These are phyloP conservation scores for Microtus oregoni DNA, from an alignment of 2,113 vertebrate genomes.

Conservation along the genomic window DNA sequence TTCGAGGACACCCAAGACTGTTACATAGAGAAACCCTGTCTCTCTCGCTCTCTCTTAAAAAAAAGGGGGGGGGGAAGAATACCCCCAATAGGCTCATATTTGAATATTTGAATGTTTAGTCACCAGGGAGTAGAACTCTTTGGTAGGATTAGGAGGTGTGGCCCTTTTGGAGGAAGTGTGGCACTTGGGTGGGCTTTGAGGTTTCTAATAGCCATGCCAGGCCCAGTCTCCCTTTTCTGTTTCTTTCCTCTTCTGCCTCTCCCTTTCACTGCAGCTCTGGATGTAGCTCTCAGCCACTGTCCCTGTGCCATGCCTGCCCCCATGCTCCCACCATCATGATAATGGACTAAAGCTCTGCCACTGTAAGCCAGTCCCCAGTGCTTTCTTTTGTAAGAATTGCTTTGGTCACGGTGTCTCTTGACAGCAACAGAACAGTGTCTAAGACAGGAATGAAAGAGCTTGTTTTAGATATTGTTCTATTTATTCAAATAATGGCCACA, in stretches of 20 bases:
- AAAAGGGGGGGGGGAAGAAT: not conserved
- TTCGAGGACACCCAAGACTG: too few species aligned
- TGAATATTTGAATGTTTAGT: not conserved
- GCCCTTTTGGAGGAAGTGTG: not conserved
- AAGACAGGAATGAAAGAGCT: not conserved
- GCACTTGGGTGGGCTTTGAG: not conserved
- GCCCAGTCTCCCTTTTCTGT: not conserved
- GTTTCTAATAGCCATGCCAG: not conserved
- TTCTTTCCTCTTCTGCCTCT: not conserved
- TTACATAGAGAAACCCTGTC: not conserved
- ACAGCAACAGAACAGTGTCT: not conserved
- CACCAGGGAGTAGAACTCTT: not conserved
- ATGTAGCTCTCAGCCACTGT: not conserved
- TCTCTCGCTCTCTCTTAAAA: too few species aligned
- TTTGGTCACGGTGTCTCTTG: not conserved
- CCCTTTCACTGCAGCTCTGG: not conserved
- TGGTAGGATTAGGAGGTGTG: not conserved
- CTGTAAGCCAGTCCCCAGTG: not conserved
- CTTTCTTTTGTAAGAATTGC: not conserved
- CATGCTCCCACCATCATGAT: not conserved
- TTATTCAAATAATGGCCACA: conserved; percentile 21
- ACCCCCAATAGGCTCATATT: not conserved
- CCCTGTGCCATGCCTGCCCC: not conserved
- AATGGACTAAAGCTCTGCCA: not conserved
- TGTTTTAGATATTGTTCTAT: not conserved